Evolutionary conservation across 53 echinoderm and acorn worm genomes (phyloP).

Genomic region (Actinopyga echinites): DNA sequence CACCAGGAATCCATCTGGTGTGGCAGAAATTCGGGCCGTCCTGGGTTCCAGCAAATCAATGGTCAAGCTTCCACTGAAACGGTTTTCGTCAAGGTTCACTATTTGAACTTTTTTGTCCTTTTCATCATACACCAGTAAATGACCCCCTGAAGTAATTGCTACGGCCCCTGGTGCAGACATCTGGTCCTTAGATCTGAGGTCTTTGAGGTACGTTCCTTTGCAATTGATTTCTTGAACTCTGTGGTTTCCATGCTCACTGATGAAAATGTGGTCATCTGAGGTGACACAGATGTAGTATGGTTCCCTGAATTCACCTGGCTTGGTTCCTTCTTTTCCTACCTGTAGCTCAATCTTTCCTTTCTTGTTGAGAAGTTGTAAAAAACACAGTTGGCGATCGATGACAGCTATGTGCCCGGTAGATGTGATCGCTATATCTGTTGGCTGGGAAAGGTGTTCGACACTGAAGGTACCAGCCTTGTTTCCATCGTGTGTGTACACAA

Average conservation of each 20-base stretch:
- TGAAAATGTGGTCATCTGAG: conserved; percentile 68
- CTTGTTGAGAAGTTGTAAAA: conserved; percentile 63
- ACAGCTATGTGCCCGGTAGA: conserved; percentile 67
- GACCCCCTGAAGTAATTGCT: conserved; percentile 75
- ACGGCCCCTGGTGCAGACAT: conserved; percentile 79
- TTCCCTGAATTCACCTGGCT: conserved; percentile 81
- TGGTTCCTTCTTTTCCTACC: conserved; percentile 73
- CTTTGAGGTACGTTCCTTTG: conserved; percentile 67
- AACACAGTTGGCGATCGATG: conserved; percentile 75
- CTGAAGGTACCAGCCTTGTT: conserved; percentile 53
- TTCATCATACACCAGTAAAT: conserved; percentile 83
- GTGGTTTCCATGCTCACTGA: conserved; percentile 79
- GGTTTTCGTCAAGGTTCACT: conserved; percentile 74
- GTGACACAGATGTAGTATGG: conserved; percentile 83
- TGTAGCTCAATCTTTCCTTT: conserved; percentile 61
- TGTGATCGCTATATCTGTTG: conserved; percentile 82
- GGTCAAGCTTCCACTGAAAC: conserved; percentile 66
- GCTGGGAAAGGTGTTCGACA: conserved; percentile 67
- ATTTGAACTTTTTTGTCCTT: conserved; percentile 72
- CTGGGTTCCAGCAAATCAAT: conserved; percentile 72
- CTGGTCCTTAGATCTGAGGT: conserved; percentile 74
- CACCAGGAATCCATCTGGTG: conserved; percentile 72
- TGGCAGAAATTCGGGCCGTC: conserved; percentile 74
- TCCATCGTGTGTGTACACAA: conserved; percentile 70
- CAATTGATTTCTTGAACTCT: conserved; percentile 76